phyloP scores from a whole-genome alignment of 2,888 invertebrate species.

The Phaonia tiefii region DNA sequence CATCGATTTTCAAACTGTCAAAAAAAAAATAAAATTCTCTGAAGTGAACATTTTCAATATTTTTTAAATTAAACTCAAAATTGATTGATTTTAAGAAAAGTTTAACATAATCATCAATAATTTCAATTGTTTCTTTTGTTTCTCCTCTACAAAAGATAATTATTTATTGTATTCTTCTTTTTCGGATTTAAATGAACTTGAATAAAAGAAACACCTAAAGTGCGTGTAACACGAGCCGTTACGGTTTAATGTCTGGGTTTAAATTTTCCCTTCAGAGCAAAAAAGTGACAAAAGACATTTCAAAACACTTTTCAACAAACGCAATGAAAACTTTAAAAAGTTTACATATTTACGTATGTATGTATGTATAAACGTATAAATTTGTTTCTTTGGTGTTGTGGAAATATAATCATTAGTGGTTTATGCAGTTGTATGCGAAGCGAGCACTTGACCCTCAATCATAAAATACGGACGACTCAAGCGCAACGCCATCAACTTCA shows the following conservation, averaged over 20 bases:
- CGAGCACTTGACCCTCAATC: constrained; percentile 54
- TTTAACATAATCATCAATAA: too few species aligned
- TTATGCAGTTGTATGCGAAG: constrained; percentile 35
- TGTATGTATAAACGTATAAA: neutral
- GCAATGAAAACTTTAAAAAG: constrained; percentile 17
- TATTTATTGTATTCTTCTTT: too few species aligned
- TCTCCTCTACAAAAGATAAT: too few species aligned
- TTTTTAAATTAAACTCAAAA: too few species aligned
- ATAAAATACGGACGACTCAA: neutral
- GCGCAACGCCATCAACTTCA: neutral
- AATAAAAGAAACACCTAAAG: constrained; percentile 64
- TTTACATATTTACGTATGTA: constrained; percentile 9
- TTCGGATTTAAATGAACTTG: too few species aligned
- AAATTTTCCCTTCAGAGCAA: constrained; percentile 49
- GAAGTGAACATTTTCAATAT: too few species aligned
- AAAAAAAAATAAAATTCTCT: too few species aligned
- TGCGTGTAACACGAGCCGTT: constrained; percentile 75
- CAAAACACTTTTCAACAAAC: constrained; percentile 4
- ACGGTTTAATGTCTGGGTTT: constrained; percentile 48
- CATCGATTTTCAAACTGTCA: too few species aligned
- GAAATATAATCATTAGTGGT: constrained; percentile 52
- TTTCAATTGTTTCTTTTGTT: too few species aligned
- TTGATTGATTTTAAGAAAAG: too few species aligned
- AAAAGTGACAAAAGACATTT: constrained; percentile 32
- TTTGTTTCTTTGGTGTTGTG: constrained; percentile 9